Percentiles rank a stretch among this genome's conserved stretches.
Conservation (phyloP, 1,140 invertebrate genomes). For the Drosophila pachea region DNA sequence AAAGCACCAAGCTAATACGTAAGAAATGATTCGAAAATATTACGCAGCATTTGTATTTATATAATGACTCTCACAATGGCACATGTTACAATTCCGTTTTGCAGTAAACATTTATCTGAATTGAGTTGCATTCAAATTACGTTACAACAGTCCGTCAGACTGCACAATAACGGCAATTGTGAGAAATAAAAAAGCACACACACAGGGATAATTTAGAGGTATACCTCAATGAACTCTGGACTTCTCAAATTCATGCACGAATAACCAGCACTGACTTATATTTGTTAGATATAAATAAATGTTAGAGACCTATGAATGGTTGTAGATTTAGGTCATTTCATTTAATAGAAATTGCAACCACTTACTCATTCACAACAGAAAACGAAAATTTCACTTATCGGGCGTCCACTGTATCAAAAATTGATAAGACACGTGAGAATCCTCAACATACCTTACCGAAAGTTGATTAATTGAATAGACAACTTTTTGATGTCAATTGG, state of each 20-base stretch:
- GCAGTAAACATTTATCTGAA: constrained; percentile 26
- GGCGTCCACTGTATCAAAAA: background rate
- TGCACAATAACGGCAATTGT: constrained; percentile 19
- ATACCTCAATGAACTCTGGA: background rate
- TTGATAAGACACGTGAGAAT: constrained; percentile 33
- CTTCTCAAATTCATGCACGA: background rate
- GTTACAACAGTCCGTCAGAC: background rate
- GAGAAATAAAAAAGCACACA: background rate
- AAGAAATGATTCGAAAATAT: background rate
- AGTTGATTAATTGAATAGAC: constrained; percentile 45
- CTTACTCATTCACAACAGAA: no score
- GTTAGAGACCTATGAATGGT: background rate
- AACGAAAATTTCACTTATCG: no score
- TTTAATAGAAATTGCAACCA: background rate
- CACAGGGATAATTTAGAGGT: background rate
- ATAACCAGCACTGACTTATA: no score
- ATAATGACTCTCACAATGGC: constrained; percentile 17
- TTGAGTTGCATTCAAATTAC: constrained; percentile 16
- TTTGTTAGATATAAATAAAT: constrained; percentile 3
- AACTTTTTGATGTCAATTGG: constrained; percentile 49
- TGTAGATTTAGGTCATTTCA: constrained; percentile 2
- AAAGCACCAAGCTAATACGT: constrained; percentile 4
- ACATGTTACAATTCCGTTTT: constrained; percentile 10
- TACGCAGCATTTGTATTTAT: background rate
- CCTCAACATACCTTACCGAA: constrained; percentile 24